Base-by-base conservation (phyloP, 2,797 vertebrate genomes). In the Antennarius maculatus region DNA sequence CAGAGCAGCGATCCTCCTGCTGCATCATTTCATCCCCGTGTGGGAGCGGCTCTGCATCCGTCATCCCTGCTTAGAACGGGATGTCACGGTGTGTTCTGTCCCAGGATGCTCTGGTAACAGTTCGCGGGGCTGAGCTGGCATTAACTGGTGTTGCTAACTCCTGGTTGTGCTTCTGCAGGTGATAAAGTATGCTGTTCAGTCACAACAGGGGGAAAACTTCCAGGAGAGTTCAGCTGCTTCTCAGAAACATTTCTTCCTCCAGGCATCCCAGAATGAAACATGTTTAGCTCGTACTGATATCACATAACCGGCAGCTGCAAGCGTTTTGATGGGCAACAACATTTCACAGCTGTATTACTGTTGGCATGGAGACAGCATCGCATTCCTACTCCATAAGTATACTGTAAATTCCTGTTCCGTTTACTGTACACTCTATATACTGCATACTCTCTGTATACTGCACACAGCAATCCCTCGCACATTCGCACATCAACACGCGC, bases 21-120 rank as follows among this genome's bases (percentile, higher is more conserved):
- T 80, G 80, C 76, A 77, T 88, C 54, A 72, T 89, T 80, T 74
- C 57, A 61, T 86, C 84, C 85, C 79, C 57, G 5, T 71, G 66
- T 71, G 39, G 60, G 52, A 80, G 54, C 59, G 54, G 66, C 70
- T 74, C 72, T 75, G 57, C 69, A 59, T 79, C 77, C 71, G 60
- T 85, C 79, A 60, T 72, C 84, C 81, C 79, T 69, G 67, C 76
- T 80, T 80, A 84, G 74, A 80, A 77, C 41, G 72, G 76, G 57
- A 83, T 76, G 48, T 70, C 65, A 67, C 79, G 54, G 64, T 54
- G 51, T 17, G 15, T 76, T 81, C 61, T 73, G 56, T 69, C 70
- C 57, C 71, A 66, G 42, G 58, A 46, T 65, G 67, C 45, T 49
- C 71, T 67, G 74, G 66, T 81, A 70, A 79, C 54, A 66, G 62